Conservation (phyloP, 2,888 invertebrate genomes). For the Apoda limacodes region DNA sequence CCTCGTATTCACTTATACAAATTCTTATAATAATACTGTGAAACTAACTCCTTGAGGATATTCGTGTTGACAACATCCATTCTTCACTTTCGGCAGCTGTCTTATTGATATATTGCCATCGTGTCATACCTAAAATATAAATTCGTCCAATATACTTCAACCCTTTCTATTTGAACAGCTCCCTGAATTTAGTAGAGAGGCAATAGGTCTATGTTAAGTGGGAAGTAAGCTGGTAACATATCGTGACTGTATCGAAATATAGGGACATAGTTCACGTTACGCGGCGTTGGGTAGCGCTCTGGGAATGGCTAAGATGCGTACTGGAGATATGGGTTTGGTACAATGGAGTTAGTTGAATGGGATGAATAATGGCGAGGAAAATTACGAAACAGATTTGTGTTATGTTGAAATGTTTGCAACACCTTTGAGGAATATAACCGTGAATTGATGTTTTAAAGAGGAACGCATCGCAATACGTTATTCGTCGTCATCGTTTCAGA, state of each 20-base stretch:
- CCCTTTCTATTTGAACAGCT: constrained; percentile 11
- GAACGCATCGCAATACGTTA: too few relatives aligned
- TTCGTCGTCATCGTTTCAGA: too few relatives aligned
- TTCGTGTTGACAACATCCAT: constrained; percentile 28
- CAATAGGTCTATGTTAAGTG: too few relatives aligned
- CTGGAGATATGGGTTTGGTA: constrained; percentile 6
- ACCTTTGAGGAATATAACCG: too few relatives aligned
- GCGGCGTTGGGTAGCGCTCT: constrained; percentile 18
- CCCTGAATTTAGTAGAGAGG: constrained; percentile 5
- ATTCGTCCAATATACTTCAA: constrained; percentile 18
- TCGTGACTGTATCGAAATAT: constrained; percentile 19
- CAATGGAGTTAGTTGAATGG: background rate
- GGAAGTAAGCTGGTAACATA: constrained; percentile 16
- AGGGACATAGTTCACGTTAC: constrained; percentile 26
- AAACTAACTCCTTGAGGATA: constrained; percentile 27
- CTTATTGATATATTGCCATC: constrained; percentile 39
- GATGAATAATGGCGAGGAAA: constrained; percentile 3
- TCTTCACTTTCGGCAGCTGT: constrained; percentile 40
- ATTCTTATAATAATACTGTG: too few relatives aligned
- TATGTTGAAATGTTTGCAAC: too few relatives aligned
- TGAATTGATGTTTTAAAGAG: too few relatives aligned
- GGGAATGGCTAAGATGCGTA: constrained; percentile 21
- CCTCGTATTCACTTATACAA: too few relatives aligned
- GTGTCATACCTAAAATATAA: constrained; percentile 27
- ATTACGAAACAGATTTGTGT: too few relatives aligned